These are phyloP conservation scores for Mechanitis mazaeus DNA, from an alignment of 2,888 invertebrate species.

Conservation along the genomic window DNA sequence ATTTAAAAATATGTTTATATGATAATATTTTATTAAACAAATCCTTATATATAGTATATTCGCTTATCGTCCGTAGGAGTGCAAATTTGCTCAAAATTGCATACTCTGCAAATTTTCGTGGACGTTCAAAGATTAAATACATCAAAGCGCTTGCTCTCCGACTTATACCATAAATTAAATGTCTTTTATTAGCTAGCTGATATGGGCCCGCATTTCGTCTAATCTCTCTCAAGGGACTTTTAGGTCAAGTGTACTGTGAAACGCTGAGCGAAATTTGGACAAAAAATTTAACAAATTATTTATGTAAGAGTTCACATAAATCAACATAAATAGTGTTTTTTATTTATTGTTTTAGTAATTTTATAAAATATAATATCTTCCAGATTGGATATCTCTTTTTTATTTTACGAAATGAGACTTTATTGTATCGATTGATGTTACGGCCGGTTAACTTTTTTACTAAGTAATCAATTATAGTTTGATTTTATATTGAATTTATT, in stretches of 20 bases:
- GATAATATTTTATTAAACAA: background rate
- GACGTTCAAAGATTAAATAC: slow-evolving; percentile 1
- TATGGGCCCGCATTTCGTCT: slow-evolving; percentile 28
- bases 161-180: slow-evolving; percentile 23
- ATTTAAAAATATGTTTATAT: no score
- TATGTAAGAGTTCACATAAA: no score
- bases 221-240: slow-evolving; percentile 26
- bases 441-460: no score
- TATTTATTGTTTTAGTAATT: no score
- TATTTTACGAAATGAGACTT: no score
- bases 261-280: background rate
- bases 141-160: slow-evolving; percentile 14
- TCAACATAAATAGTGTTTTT: no score
- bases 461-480: no score
- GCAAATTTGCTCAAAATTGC: background rate
- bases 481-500: no score
- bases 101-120: background rate
- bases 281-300: background rate
- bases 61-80: background rate
- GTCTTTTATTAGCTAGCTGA: slow-evolving; percentile 23
- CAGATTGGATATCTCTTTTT: no score
- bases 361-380: no score
- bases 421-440: no score
- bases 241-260: slow-evolving; percentile 14
- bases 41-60: background rate